Conservation (phyloP, 1,140 invertebrate species). For the Papilio helenus region DNA sequence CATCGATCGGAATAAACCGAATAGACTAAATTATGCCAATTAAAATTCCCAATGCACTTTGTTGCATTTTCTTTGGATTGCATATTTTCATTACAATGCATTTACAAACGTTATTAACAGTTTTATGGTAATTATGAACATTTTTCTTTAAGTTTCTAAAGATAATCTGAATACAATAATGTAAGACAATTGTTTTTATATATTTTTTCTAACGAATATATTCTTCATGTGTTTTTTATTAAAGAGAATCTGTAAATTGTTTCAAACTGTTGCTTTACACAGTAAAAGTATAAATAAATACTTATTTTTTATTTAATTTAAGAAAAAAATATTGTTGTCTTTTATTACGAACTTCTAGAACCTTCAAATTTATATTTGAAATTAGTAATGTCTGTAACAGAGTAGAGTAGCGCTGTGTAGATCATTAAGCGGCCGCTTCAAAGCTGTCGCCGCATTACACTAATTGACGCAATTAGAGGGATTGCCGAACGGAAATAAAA, state of each 20-base stretch:
- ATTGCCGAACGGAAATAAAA: constrained; percentile 83
- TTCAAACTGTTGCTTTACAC: neutral
- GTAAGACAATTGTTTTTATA: neutral
- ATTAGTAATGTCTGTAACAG: constrained; percentile 1
- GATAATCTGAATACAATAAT: constrained; percentile 1
- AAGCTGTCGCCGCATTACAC: constrained; percentile 82
- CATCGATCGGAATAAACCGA: constrained; percentile 26
- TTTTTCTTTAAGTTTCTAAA: neutral
- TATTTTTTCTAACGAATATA: neutral
- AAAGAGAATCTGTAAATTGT: neutral
- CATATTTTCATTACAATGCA: constrained; percentile 34
- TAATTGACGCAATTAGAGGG: constrained; percentile 83
- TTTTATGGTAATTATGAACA: constrained; percentile 19
- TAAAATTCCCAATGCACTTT: constrained; percentile 36
- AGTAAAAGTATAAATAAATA: too few species aligned
- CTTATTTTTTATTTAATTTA: too few species aligned
- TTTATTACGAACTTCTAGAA: neutral
- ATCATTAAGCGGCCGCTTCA: constrained; percentile 79
- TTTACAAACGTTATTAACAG: neutral
- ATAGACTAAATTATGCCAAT: constrained; percentile 35
- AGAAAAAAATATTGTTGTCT: neutral
- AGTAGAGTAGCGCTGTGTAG: constrained; percentile 53
- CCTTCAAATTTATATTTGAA: constrained; percentile 9
- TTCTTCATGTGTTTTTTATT: neutral
- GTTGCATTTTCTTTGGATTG: constrained; percentile 39